These are phyloP conservation scores for Drosophila sechellia DNA, from an alignment of 1,140 invertebrate genomes.

Conservation along the genomic window DNA sequence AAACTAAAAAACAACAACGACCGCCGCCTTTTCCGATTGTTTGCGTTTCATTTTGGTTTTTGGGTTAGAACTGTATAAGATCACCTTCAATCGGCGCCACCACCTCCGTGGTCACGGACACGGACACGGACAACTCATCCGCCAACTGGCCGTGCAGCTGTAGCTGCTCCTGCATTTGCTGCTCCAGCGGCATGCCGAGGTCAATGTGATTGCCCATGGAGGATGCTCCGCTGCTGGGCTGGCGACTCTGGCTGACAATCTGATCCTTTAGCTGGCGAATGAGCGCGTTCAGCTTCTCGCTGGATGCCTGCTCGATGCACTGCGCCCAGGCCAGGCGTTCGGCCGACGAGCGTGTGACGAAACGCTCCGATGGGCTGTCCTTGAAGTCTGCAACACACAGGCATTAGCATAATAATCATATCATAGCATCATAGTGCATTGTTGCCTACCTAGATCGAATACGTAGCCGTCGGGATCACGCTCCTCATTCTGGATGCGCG, in stretches of 20 bases:
- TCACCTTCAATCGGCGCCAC: constrained; percentile 85
- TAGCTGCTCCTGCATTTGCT: constrained; percentile 6
- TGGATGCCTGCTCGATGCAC: constrained; percentile 93
- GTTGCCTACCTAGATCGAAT: constrained; percentile 88
- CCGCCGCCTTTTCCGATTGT: constrained; percentile 12
- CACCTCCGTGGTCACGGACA: neutral
- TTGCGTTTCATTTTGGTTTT: constrained; percentile 11
- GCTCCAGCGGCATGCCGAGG: constrained; percentile 45
- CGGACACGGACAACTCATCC: constrained; percentile 18
- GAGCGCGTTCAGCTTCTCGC: constrained; percentile 92
- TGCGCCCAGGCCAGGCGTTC: constrained; percentile 95
- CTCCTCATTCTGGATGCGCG: constrained; percentile 85
- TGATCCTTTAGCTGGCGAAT: constrained; percentile 88
- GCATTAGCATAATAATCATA: neutral
- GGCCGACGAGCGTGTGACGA: constrained; percentile 91
- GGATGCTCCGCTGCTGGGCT: neutral
- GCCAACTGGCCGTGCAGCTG: neutral
- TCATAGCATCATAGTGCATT: neutral
- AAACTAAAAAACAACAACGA: constrained; percentile 27
- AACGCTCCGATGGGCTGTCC: constrained; percentile 91
- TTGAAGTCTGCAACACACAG: constrained; percentile 89
- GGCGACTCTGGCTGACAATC: constrained; percentile 85
- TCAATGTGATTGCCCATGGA: constrained; percentile 82
- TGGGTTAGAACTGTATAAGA: constrained; percentile 82
- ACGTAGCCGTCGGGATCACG: constrained; percentile 86